Base-by-base conservation (phyloP, 2,797 vertebrate genomes). In the Parauchenoglanis ngamensis region DNA sequence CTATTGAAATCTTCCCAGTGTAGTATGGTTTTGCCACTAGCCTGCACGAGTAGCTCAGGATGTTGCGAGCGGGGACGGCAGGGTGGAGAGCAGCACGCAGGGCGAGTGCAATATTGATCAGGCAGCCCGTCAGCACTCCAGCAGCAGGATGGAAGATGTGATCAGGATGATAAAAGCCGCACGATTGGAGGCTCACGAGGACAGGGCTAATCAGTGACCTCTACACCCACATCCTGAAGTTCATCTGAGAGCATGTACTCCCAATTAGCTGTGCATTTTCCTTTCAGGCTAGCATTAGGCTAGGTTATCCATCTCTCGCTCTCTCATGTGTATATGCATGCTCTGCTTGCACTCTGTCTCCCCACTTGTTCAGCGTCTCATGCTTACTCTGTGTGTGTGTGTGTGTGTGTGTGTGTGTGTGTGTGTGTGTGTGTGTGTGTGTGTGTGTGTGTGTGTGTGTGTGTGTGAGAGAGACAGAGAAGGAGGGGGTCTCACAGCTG, bases 201-300 rank as follows among this genome's bases (percentile, higher is more conserved):
- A 93, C 90, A 89, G 75, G 93, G 91, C 92, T 96, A 94, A 95
- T 96, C 93, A 91, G 91, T 94, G 94, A 94, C 94, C 94, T 95
- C 92, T 92, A 88, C 83, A 63, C 86, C 88, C 92, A 94, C 92
- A 95, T 94, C 92, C 92, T 92, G 89, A 90, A 92, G 92, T 95
- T 96, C 92, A 94, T 96, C 93, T 94, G 91, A 85, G 92, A 86
- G 81, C 94, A 93, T 88, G 88, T 93, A 93, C 92, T 90, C 90
- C 91, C 90, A 92, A 91, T 96, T 94, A 93, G 91, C 91, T 63
- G 93, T 93, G 92, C 75, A 3, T 67, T 70, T 70, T 83, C 5
- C 65, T 83, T 52, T 83, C n/a, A 54, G 63, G 28, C n/a, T 35
- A 23, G 59, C 40, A 17, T 49, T 10, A 35, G 59, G 25, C 25